Conservation (phyloP, 2,888 invertebrate species). For the Ellobium chinense region DNA sequence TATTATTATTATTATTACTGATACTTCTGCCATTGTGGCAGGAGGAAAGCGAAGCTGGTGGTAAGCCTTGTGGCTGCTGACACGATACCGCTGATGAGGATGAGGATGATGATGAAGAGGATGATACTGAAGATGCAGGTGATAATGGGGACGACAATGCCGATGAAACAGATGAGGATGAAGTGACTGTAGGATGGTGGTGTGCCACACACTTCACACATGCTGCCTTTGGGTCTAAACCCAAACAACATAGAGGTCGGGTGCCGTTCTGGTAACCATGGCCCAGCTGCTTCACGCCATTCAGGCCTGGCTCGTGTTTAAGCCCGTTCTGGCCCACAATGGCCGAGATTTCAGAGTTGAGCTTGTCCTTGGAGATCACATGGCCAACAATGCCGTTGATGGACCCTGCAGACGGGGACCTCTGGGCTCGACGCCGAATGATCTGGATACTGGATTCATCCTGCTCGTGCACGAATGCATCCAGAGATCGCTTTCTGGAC, state of each 20-base stretch:
- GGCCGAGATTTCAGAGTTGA: constrained; percentile 1
- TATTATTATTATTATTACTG: background rate
- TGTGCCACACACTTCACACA: constrained; percentile 24
- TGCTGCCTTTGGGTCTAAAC: background rate
- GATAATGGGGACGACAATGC: background rate
- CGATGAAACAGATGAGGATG: background rate
- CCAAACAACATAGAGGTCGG: constrained; percentile 28
- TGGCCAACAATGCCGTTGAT: constrained; percentile 24
- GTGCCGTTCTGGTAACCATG: constrained; percentile 30
- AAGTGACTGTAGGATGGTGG: constrained; percentile 22
- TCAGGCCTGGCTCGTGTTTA: constrained; percentile 2
- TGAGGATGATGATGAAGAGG: background rate
- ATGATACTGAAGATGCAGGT: background rate
- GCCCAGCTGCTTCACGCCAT: constrained; percentile 2
- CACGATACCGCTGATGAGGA: background rate
- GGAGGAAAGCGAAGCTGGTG: no score
- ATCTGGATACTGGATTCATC: background rate
- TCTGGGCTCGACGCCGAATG: constrained; percentile 11
- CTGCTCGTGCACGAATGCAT: background rate
- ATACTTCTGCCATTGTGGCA: background rate
- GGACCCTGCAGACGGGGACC: constrained; percentile 31
- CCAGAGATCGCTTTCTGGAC: constrained; percentile 31
- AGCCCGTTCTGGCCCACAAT: constrained; percentile 24
- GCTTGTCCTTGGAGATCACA: constrained; percentile 13
- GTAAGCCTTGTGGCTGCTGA: background rate